phyloP scores from a whole-genome alignment of 2,797 vertebrate species.

The Enteromius anoplus region DNA sequence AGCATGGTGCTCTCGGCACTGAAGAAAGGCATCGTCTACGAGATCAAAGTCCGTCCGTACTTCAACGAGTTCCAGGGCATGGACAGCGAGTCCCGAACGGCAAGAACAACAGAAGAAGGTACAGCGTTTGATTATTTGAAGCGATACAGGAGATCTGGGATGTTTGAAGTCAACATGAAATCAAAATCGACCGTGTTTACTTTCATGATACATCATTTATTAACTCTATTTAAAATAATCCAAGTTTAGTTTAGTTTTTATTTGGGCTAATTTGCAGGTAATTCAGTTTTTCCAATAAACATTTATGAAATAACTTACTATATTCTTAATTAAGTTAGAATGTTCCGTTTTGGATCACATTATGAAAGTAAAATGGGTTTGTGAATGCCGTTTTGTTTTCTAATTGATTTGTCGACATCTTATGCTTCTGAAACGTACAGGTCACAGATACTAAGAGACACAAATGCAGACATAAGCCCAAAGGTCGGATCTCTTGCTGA shows the following conservation, averaged over 20 bases:
- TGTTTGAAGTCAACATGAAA: slow-evolving; percentile 9
- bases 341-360: background rate
- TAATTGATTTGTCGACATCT: slow-evolving; percentile 1
- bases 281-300: background rate
- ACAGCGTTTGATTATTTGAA: slow-evolving; percentile 24
- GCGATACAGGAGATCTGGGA: background rate
- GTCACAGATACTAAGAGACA: slow-evolving; percentile 25
- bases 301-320: background rate
- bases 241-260: background rate
- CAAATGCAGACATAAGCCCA: background rate
- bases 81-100: slow-evolving; percentile 94
- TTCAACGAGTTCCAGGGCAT: slow-evolving; percentile 99
- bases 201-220: background rate
- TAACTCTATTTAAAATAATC: background rate
- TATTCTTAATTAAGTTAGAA: background rate
- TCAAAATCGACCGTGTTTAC: background rate
- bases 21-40: slow-evolving; percentile 94
- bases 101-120: slow-evolving; percentile 96
- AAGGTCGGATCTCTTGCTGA: background rate
- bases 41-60: slow-evolving; percentile 96
- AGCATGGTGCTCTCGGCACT: slow-evolving; percentile 85
- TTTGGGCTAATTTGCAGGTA: background rate
- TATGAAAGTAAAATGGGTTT: background rate
- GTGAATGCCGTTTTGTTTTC: background rate
- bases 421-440: background rate